Base-by-base conservation (phyloP, 2,113 vertebrate species). In the Cyanoramphus novaezelandiae region DNA sequence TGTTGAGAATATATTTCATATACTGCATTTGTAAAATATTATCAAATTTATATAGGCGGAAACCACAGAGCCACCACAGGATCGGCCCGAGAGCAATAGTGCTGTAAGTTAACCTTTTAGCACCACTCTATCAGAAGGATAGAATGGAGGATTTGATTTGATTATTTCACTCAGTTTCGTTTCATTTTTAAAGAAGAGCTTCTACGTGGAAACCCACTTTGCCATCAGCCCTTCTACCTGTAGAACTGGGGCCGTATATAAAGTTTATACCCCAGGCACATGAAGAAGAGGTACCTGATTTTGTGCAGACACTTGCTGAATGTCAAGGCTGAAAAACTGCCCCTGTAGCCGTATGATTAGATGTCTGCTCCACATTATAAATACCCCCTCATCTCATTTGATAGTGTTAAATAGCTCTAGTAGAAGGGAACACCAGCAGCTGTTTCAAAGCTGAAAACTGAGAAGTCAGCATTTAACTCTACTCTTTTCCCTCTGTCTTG, bases 1-100 rank as follows among this genome's bases (percentile, higher is more conserved):
- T 98, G 98, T 98, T 98, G 93, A 98, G 97, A 98, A 98, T 98
- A 97, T 98, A 98, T 97, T 98, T 98, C 98, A 98, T 97, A 98
- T 88, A 97, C 90, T 97, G 97, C 97, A 97, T 98, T 98, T 98
- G 98, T 98, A 98, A 98, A 98, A 98, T 98, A 98, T 97, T 96
- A 97, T 98, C 98, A 97, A 96, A 97, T 98, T 98, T 98, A 98
- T 98, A 98, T 93, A 97, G 97, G 96, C 75, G 96, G 97, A 98
- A 98, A 98, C 98, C 98, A 65, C 98, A 98, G 89, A 95, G 84
- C 97, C 95, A 87, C 95, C 95, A 93, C 97, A 93, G 97, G 92
- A 97, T 93, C 96, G 84, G 95, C 91, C 96, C 77, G 13, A 96
- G 97, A 97, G 96, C 77, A 43, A 57, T 53, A 86, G 72, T 47